Evolutionary conservation across 1,140 invertebrate species (phyloP), one percentile per base, ranked within the genome.

Genomic region (Ylistrum balloti): DNA sequence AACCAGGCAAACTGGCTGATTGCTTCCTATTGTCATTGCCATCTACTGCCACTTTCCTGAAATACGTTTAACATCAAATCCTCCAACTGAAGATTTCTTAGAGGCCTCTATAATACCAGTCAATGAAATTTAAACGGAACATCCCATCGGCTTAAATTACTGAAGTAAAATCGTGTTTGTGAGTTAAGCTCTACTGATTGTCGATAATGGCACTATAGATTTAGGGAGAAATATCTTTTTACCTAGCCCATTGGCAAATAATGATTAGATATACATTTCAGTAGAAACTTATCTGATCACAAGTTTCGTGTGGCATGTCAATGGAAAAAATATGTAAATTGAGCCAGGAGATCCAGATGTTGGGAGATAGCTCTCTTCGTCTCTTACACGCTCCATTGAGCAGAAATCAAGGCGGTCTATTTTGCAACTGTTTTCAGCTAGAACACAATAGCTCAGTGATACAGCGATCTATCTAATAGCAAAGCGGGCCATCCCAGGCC

Each of bases 221-320:
- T 74, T 74, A n/a, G 56, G 56, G 22, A 74, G 56, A 28, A 74
- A 48, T 17, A 2, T 17, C 56, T 28, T n/a, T 74, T 74, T 56
- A 74, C 15, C 56, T 74, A n/a, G 56, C 56, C 56, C 56, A 74
- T 74, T 74, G 56, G 56, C 56, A 17, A 74, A 74, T 74, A 74
- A 74, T 74, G 56, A 74, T 74, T 74, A 74, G 56, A 74, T 74
- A 74, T n/a, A 74, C 56, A 28, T 28, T 74, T 74, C 56, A 74
- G 56, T 74, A 11, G 56, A 74, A 74, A 74, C 56, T 74, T 74
- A 74, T 74, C 56, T 74, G 56, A 74, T 74, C n/a, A 74, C 56
- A 74, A 74, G 56, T 74, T 74, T 74, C 56, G 56, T 74, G 56
- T 74, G 56, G 56, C 56, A 74, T 74, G 56, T 74, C 56, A 74